Evolutionary conservation across 1,140 invertebrate species (phyloP), one percentile per base, ranked within the genome.

Genomic region (Drosophila murphyi): DNA sequence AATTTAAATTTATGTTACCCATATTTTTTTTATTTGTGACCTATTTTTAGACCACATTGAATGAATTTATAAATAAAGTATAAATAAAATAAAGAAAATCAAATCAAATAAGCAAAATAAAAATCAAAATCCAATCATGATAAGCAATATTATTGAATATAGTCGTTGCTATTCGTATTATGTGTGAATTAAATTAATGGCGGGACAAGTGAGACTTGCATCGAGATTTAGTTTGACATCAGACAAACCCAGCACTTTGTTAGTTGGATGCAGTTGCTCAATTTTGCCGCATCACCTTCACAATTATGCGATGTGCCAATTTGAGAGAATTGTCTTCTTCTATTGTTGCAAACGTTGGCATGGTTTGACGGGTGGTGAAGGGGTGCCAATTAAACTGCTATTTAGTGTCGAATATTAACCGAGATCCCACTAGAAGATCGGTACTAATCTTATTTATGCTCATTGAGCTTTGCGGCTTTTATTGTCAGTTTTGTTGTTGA

Each of bases 341-440:
- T 79, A 87, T 86, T 82, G 82, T 87, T 86, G 64, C 64, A 57
- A 62, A 48, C 47, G 56, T 52, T 45, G 28, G 12, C 55, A 31
- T 54, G 59, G 74, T 20, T 20, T 20, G 20, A 20, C 20, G 20
- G 20, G 20, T 20, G 20, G 20, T 20, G 20, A 20, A 20, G 20
- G 73, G 77, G 60, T 86, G 80, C 83, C 83, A 87, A 87, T 87
- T 87, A 87, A 87, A 82, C 47, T 73, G 80, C 83, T 87, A 87
- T 87, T 87, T 87, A 87, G 79, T 87, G 80, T 32, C 76, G 68
- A 61, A 78, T 76, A 76, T 73, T 69, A 73, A 70, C 63, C 43
- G 70, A 43, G 57, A 63, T 67, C 57, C 6, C 10, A 43, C 10
- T 20, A 20, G 39, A 57, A 78, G 63, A 73, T 78, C 39, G 39